Conservation (phyloP, 1,140 invertebrate genomes). For the Macrobrachium nipponense region DNA sequence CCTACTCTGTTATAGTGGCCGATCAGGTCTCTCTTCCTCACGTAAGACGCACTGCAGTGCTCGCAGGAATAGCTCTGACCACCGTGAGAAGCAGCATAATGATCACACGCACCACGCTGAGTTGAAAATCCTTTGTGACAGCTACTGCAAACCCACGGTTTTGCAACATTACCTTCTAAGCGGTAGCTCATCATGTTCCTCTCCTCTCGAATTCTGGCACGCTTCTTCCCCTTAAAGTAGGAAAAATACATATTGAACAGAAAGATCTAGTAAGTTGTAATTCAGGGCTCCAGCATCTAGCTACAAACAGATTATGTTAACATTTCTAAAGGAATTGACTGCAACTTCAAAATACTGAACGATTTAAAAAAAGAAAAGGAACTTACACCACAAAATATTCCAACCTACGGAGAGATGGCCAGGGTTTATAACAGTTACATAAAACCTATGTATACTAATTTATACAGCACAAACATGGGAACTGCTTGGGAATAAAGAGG, state of each 20-base stretch:
- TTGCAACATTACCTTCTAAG: neutral
- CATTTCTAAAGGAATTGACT: too few species aligned
- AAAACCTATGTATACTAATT: too few species aligned
- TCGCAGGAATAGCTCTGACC: constrained; percentile 43
- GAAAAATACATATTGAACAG: neutral
- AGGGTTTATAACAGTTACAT: too few species aligned
- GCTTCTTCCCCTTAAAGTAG: constrained; percentile 10
- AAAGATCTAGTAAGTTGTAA: constrained; percentile 18
- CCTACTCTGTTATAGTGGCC: constrained; percentile 52
- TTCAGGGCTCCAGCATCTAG: neutral
- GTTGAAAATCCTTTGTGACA: constrained; percentile 42
- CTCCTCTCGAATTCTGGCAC: constrained; percentile 28
- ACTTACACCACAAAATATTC: too few species aligned
- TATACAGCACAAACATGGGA: too few species aligned
- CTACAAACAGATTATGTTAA: too few species aligned
- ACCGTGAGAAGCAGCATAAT: constrained; percentile 42
- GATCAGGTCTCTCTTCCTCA: constrained; percentile 49
- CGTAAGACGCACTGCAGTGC: constrained; percentile 41
- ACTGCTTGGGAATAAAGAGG: too few species aligned
- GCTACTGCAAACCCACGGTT: constrained; percentile 42
- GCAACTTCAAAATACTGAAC: neutral
- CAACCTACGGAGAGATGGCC: too few species aligned
- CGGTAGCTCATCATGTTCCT: constrained; percentile 40
- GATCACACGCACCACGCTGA: constrained; percentile 50
- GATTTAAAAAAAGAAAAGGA: neutral